Conservation (phyloP, 92 coral and sea anemone genomes). For the Chrysogorgia sp. region DNA sequence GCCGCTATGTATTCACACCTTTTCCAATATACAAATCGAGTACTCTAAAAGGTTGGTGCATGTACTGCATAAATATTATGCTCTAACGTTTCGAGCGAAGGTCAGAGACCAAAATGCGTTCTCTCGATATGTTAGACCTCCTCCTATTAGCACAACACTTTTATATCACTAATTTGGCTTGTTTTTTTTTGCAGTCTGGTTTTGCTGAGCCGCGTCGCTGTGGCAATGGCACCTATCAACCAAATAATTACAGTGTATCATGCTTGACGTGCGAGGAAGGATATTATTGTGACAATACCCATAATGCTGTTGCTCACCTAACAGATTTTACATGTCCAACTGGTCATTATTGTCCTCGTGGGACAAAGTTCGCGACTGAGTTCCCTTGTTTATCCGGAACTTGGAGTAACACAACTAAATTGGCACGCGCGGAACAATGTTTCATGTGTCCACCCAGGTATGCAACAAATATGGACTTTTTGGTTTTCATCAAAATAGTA, state of each 20-base stretch:
- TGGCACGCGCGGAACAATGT: constrained; percentile 75
- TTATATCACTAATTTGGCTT: not conserved
- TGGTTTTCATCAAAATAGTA: not conserved
- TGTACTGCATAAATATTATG: no score
- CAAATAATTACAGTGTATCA: constrained; percentile 59
- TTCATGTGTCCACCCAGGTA: constrained; percentile 89
- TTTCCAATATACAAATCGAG: no score
- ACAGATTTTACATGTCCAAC: constrained; percentile 73
- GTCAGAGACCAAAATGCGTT: no score
- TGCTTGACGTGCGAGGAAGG: constrained; percentile 79
- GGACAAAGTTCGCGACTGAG: constrained; percentile 81
- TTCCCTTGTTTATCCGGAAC: constrained; percentile 85
- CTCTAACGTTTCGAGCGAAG: no score
- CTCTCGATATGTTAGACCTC: no score
- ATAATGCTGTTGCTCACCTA: constrained; percentile 61
- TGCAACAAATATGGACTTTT: not conserved
- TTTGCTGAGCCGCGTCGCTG: constrained; percentile 77
- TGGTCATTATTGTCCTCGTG: constrained; percentile 80
- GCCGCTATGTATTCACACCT: no score
- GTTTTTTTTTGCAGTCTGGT: constrained; percentile 46
- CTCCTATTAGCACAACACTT: no score
- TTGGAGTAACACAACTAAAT: constrained; percentile 85
- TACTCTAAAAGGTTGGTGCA: no score
- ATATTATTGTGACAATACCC: constrained; percentile 90
- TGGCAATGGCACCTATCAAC: constrained; percentile 89